Evolutionary conservation across 2,797 vertebrate species (phyloP), one percentile per base, ranked within the genome.

Genomic region (Distichodus sexfasciatus): DNA sequence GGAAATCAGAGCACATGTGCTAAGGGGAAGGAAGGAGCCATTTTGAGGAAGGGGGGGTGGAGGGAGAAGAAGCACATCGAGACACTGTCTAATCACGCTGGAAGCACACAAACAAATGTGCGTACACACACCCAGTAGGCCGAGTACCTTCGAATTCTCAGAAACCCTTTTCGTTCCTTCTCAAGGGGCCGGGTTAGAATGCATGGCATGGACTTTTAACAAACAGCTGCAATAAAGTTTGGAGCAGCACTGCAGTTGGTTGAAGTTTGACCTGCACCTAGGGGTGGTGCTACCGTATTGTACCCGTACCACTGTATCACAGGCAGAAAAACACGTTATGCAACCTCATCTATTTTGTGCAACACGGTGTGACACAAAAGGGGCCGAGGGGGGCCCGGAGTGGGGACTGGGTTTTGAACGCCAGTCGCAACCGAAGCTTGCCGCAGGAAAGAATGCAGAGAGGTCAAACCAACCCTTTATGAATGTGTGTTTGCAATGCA

Each of bases 281-380:
- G 38, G 41, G 51, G 35, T 21, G 6, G 31, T 31, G 50, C 6
- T 12, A 38, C 69, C 53, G 12, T 64, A 69, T 60, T 50, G 50
- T 59, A 72, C 47, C 40, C 38, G 48, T 47, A 72, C 50, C n/a
- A 64, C 61, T 35, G 11, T n/a, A 58, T 51, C 19, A 51, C 14
- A 48, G 31, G 31, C 62, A 35, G 62, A 82, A 89, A 88, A 90
- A 91, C 85, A 87, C 26, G 76, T 90, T 92, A 88, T 68, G 83
- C 43, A 91, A 90, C 74, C 53, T 41, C 38, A 65, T 69, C 59
- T 38, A 46, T 74, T 73, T 67, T 36, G 71, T 76, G 79, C 81
- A 69, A 72, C 67, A 66, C 29, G 65, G 70, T 71, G 77, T 28
- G 79, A 77, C n/a, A 86, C 84, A 87, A 87, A 78, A 78, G 69